Conservation (phyloP, 2,797 vertebrate genomes). For the Manis pentadactyla region DNA sequence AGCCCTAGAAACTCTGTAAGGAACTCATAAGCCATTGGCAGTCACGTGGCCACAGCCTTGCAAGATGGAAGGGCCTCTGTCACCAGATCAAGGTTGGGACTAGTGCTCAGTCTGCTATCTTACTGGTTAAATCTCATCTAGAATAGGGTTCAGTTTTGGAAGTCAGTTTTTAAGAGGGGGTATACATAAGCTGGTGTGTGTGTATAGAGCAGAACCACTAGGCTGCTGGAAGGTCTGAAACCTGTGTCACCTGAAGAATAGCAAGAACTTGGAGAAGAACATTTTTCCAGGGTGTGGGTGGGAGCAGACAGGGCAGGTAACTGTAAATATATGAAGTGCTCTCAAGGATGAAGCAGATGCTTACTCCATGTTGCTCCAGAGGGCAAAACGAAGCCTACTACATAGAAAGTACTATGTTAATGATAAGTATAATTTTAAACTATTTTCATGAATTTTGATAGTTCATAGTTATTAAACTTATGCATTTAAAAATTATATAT, state of each 20-base stretch:
- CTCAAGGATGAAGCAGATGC: background rate
- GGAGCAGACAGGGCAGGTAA: background rate
- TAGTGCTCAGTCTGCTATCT: background rate
- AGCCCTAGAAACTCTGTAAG: background rate
- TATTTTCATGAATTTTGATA: background rate
- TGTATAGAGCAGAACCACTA: background rate
- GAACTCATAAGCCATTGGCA: accelerated
- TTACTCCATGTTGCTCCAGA: background rate
- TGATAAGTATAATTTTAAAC: background rate
- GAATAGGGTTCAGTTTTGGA: background rate
- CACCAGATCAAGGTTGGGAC: background rate
- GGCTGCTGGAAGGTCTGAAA: background rate
- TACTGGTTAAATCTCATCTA: background rate
- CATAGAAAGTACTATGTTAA: background rate
- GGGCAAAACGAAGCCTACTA: background rate
- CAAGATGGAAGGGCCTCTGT: background rate
- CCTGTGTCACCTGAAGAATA: background rate
- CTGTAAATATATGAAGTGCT: background rate
- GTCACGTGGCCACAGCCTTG: accelerated
- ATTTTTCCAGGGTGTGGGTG: background rate
- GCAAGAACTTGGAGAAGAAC: background rate
- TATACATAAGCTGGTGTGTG: background rate
- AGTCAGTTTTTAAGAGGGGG: background rate
- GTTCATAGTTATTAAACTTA: background rate
- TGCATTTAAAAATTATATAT: background rate